Base-by-base conservation (phyloP, 2,888 invertebrate species). In the Drepanosiphum platanoidis region DNA sequence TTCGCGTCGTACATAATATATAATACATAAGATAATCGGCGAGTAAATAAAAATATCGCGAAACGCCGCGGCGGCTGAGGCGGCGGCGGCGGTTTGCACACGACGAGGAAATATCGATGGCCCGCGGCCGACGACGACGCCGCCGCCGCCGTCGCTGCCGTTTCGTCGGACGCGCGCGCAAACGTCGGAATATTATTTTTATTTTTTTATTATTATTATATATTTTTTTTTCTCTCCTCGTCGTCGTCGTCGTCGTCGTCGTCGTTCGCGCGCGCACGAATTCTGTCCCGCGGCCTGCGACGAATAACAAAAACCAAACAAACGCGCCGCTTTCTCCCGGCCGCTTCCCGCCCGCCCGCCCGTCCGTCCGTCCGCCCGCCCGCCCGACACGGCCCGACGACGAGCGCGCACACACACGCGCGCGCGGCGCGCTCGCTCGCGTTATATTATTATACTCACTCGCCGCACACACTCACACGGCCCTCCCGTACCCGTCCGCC, bases 271-370 rank as follows among this genome's bases (percentile, higher is more conserved):
- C 68, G 22, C 68, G 32, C 32, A 68, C 34, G 22, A 77, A 39
- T 78, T 64, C 64, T 64, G 78, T 78, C 64, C 78, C 78, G 64
- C 78, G 78, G 78, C 78, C 78, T 64, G 78, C 78, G 64, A 78
- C 78, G 78, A 78, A 78, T 78, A 78, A 78, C 78, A 78, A 78
- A 78, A 78, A 78, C 78, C 64, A 78, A 78, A 78, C 78, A 78
- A 78, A 78, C 78, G 78, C 78, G 64, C 78, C 78, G 78, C 78
- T 64, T 64, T 78, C 78, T 64, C 64, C 42, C 64, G 64, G 22
- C 58, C 36, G 4, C 30, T n/a, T 11, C 61, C 61, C 46, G 42
- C 18, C 68, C 7, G 46, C 68, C 78, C 64, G 27, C 61, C 9
- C 36, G 30, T 0, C 32, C 11, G 32, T 0, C 0, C 8, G 18